Percentiles rank a stretch among this genome's conserved stretches.
Conservation (phyloP, 2,888 invertebrate genomes). For the Conchocele bisecta region DNA sequence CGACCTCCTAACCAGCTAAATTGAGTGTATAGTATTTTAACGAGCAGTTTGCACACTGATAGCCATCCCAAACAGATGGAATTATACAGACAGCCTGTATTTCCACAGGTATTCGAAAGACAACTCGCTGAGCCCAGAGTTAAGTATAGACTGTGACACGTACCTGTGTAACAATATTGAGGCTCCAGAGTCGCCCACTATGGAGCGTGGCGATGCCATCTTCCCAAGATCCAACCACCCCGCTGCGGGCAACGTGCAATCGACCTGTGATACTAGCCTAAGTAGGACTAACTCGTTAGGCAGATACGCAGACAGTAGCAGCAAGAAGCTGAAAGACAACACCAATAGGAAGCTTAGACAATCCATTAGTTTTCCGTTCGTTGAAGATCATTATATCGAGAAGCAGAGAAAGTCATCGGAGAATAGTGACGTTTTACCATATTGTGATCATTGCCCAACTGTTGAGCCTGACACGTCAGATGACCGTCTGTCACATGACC, state of each 20-base stretch:
- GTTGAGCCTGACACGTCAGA: background rate
- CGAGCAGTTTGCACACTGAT: no score
- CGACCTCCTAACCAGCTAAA: no score
- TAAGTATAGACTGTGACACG: constrained; percentile 10
- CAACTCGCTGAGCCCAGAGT: background rate
- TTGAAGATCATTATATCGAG: constrained; percentile 56
- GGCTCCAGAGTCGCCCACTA: constrained; percentile 69
- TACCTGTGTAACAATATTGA: constrained; percentile 39
- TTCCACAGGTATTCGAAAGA: constrained; percentile 42
- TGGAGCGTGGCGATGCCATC: constrained; percentile 56
- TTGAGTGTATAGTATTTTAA: no score
- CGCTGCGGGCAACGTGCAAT: constrained; percentile 7
- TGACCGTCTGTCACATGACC: background rate
- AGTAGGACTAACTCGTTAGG: no score
- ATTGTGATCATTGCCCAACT: background rate
- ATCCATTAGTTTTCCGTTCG: constrained; percentile 29
- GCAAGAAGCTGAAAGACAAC: constrained; percentile 14
- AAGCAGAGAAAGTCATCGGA: background rate
- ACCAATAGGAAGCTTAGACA: constrained; percentile 7
- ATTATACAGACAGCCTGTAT: constrained; percentile 38
- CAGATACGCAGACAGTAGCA: constrained; percentile 1
- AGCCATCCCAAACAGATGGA: no score
- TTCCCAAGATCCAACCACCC: no score
- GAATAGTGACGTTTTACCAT: background rate
- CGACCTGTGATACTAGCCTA: constrained; percentile 13